Percentiles rank a stretch among this genome's conserved stretches.
Conservation (phyloP, 2,888 invertebrate genomes). For the Nomada fucata region DNA sequence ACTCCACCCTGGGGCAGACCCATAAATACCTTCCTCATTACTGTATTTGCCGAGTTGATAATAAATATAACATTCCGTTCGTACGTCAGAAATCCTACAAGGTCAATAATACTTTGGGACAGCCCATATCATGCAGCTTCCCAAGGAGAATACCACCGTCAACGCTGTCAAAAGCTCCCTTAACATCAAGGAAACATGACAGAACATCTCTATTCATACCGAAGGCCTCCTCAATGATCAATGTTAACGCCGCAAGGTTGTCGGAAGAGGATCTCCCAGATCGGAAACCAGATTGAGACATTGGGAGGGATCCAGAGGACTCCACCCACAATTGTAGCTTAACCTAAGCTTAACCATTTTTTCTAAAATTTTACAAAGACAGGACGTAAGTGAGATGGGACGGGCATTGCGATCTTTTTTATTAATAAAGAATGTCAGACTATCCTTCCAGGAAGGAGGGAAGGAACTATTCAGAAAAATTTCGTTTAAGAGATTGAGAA, state of each 20-base stretch:
- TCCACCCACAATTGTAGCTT: slow-evolving; percentile 13
- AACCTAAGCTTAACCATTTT: neutral
- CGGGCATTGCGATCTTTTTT: neutral
- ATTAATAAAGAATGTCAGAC: slow-evolving; percentile 1
- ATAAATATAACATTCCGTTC: too few species aligned
- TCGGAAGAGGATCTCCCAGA: too few species aligned
- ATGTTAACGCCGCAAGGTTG: neutral
- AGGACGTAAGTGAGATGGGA: slow-evolving; percentile 11
- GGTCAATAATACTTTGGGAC: neutral
- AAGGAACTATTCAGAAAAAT: neutral
- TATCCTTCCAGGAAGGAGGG: neutral
- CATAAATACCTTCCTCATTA: too few species aligned
- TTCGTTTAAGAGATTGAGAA: too few species aligned
- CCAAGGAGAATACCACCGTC: neutral
- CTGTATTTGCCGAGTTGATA: too few species aligned
- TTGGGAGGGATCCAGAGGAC: neutral
- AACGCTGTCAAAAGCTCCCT: neutral
- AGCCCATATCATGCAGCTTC: neutral
- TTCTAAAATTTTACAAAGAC: slow-evolving; percentile 13
- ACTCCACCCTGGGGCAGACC: too few species aligned
- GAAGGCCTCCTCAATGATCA: neutral
- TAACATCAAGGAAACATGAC: neutral
- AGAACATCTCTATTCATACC: neutral
- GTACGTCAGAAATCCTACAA: too few species aligned
- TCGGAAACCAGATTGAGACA: neutral